Evolutionary conservation across 2,113 vertebrate species (phyloP), one percentile per base, ranked within the genome.

Genomic region (Xerus inauris): DNA sequence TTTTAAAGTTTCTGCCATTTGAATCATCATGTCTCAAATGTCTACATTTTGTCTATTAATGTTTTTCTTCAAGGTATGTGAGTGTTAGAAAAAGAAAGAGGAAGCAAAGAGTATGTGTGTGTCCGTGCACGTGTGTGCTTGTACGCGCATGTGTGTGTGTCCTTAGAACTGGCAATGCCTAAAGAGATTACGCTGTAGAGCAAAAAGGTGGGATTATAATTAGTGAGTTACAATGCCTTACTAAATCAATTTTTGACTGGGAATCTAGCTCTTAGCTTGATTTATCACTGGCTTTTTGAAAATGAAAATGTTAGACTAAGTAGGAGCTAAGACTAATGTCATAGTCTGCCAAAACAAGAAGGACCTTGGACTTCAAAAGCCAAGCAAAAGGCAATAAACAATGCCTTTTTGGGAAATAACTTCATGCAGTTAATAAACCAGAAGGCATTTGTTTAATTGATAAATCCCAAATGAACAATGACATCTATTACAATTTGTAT

Each of bases 241-340:
- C 89, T 97, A 97, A 97, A 97, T 97, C 97, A 96, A 89, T 93
- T 94, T 97, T 87, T 92, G 71, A 96, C 95, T 92, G 87, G 88
- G 49, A 85, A 65, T 97, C 97, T 97, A 95, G 93, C 94, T 97
- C 93, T 87, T 84, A 84, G 90, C 62, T 90, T 97, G 97, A 98
- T 97, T 97, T 97, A 98, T 91, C 97, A 95, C 89, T 69, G 76
- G 93, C 96, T 94, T 97, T 97, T 96, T 96, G 84, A 97, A 97
- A 97, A 97, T 97, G 97, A 97, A 97, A 98, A 98, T 96, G 95
- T 97, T 97, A 96, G 83, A 96, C 91, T 97, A 97, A 97, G 95
- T 94, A 97, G 92, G 82, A 96, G 91, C 94, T 85, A 80, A 97
- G 91, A 96, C 94, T 90, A 97, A 96, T 96, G 96, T 92, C 76